phyloP scores from a whole-genome alignment of 2,888 invertebrate species.

The Euzetes globulus region DNA sequence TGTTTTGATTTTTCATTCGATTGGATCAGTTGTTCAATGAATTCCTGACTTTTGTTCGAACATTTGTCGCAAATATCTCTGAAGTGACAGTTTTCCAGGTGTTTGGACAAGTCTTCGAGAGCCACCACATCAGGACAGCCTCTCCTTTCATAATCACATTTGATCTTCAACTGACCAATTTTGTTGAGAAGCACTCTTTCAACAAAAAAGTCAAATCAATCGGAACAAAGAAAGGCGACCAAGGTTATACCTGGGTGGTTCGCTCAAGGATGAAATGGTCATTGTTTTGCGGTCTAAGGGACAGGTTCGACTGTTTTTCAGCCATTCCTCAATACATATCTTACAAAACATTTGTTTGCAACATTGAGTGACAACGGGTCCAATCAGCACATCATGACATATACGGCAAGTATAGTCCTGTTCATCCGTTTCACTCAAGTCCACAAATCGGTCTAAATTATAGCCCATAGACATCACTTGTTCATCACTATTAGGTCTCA shows the following conservation, averaged over 20 bases:
- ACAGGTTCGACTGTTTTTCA: not conserved
- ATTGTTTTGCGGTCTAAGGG: not conserved
- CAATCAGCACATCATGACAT: conserved; percentile 16
- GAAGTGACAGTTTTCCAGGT: not conserved
- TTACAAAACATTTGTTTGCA: conserved; percentile 26
- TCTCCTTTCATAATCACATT: not conserved
- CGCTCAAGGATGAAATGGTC: too few relatives aligned
- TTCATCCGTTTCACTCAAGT: not conserved
- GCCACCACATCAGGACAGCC: not conserved
- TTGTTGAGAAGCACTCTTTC: not conserved
- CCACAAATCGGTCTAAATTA: not conserved
- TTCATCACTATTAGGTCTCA: too few relatives aligned
- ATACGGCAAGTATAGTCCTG: conserved; percentile 27
- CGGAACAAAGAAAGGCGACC: not conserved
- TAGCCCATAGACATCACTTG: too few relatives aligned
- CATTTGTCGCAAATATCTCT: not conserved
- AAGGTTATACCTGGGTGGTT: not conserved
- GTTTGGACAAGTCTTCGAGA: not conserved
- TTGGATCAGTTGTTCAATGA: not conserved
- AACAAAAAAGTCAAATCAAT: not conserved
- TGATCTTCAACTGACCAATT: not conserved
- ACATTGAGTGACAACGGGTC: conserved; percentile 9
- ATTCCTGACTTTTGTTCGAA: not conserved
- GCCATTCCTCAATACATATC: conserved; percentile 19
- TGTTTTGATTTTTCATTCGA: not conserved